Conservation (phyloP, 1,140 invertebrate genomes). For the Drosophila tristis region DNA sequence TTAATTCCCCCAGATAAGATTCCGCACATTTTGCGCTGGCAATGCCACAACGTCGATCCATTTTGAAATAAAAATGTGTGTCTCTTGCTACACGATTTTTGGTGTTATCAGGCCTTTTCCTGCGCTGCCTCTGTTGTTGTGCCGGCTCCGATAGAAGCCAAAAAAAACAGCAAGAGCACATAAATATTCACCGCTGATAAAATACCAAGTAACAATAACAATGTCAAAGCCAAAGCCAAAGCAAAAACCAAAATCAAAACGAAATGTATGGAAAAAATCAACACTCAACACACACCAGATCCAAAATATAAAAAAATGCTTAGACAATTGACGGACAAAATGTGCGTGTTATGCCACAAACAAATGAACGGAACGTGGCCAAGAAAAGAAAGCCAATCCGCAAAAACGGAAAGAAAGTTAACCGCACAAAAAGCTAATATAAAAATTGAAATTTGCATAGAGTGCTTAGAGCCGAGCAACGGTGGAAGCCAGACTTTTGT, state of each 20-base stretch:
- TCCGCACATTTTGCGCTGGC: slow-evolving; percentile 44
- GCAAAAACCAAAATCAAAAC: slow-evolving; percentile 19
- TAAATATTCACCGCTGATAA: slow-evolving; percentile 61
- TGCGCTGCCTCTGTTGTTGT: background rate
- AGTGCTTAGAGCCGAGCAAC: slow-evolving; percentile 34
- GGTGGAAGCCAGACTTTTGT: slow-evolving; percentile 28
- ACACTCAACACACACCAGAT: slow-evolving; percentile 12
- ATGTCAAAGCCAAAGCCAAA: slow-evolving; percentile 32
- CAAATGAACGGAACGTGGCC: slow-evolving; percentile 43
- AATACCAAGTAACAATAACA: slow-evolving; percentile 64
- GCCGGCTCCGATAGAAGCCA: slow-evolving; percentile 24
- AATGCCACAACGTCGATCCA: slow-evolving; percentile 19
- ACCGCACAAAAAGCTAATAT: slow-evolving; percentile 34
- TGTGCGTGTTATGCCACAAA: slow-evolving; percentile 42
- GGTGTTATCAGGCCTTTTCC: slow-evolving; percentile 23
- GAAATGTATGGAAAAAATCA: slow-evolving; percentile 22
- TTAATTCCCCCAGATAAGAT: slow-evolving; percentile 29
- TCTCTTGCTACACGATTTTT: slow-evolving; percentile 13
- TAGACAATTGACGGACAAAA: slow-evolving; percentile 35
- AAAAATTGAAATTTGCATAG: slow-evolving; percentile 65
- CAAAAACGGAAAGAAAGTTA: slow-evolving; percentile 64
- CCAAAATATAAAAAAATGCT: slow-evolving; percentile 10
- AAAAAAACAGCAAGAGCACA: slow-evolving; percentile 18
- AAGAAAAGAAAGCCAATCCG: slow-evolving; percentile 65
- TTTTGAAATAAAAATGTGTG: slow-evolving; percentile 28